phyloP scores from a whole-genome alignment of 2,113 vertebrate genomes.

The Pteropus alecto region DNA sequence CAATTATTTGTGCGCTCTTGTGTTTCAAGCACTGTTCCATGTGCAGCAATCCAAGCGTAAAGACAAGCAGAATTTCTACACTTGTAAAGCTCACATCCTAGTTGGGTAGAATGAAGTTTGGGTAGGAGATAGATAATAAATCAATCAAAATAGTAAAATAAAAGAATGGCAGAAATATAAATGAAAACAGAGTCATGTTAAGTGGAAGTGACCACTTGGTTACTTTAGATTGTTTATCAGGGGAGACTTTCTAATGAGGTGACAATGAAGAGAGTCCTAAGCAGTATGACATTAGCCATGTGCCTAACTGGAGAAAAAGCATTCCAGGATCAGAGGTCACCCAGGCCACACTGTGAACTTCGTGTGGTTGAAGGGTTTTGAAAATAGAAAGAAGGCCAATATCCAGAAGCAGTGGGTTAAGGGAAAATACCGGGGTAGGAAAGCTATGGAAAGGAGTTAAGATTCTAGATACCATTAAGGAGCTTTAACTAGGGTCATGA shows the following conservation, averaged over 20 bases:
- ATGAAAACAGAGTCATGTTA: not conserved
- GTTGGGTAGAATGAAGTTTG: not conserved
- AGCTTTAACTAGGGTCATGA: not conserved
- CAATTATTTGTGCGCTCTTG: not conserved
- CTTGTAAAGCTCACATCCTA: not conserved
- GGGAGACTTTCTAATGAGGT: not conserved
- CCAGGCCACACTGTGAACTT: no score
- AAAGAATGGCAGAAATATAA: not conserved
- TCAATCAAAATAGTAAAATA: not conserved
- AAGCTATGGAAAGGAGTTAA: not conserved
- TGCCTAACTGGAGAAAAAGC: not conserved
- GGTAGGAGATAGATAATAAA: not conserved
- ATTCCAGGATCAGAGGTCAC: not conserved
- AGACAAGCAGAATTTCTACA: not conserved
- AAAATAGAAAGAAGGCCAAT: not conserved
- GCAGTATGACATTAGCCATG: not conserved
- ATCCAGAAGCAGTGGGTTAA: not conserved
- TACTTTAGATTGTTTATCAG: not conserved
- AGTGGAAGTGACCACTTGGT: not conserved
- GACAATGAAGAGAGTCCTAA: not conserved
- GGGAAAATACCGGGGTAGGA: no score
- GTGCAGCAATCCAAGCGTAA: not conserved
- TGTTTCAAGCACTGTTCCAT: not conserved
- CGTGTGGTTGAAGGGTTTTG: not conserved
- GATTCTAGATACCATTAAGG: not conserved